Evolutionary conservation across 2,797 vertebrate species (phyloP).

Genomic region (Rallus crepitans): DNA sequence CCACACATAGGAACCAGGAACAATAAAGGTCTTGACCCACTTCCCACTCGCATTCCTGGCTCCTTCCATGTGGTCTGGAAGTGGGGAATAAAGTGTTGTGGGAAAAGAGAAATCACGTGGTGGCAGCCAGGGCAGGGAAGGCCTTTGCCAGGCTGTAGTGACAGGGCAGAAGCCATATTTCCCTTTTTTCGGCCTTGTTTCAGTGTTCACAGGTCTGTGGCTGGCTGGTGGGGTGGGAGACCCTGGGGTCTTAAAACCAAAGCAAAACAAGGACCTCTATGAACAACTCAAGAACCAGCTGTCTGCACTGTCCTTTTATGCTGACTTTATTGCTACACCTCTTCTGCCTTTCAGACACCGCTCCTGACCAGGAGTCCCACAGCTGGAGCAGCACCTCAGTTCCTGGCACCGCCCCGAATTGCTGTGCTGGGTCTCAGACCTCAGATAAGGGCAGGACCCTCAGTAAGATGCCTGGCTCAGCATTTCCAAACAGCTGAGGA

Average conservation of each 20-base stretch:
- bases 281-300: background rate
- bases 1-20: background rate
- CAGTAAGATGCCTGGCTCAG: fast-evolving
- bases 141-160: background rate
- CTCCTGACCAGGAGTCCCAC: background rate
- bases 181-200: background rate
- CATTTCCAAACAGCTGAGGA: background rate
- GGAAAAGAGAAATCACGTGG: background rate
- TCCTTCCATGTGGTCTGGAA: background rate
- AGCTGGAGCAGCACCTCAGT: background rate
- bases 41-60: background rate
- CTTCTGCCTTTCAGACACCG: background rate
- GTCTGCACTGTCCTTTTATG: background rate
- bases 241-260: background rate
- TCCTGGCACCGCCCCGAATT: fast-evolving
- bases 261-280: background rate
- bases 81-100: background rate
- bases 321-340: background rate
- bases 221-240: background rate
- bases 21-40: background rate
- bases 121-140: background rate
- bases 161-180: background rate
- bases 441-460: background rate
- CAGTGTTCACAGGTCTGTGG: fast-evolving
- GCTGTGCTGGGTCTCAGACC: background rate